Evolutionary conservation across 2,888 invertebrate genomes (phyloP), one percentile per base, ranked within the genome.

Genomic region (Stenolophus ochropezus): DNA sequence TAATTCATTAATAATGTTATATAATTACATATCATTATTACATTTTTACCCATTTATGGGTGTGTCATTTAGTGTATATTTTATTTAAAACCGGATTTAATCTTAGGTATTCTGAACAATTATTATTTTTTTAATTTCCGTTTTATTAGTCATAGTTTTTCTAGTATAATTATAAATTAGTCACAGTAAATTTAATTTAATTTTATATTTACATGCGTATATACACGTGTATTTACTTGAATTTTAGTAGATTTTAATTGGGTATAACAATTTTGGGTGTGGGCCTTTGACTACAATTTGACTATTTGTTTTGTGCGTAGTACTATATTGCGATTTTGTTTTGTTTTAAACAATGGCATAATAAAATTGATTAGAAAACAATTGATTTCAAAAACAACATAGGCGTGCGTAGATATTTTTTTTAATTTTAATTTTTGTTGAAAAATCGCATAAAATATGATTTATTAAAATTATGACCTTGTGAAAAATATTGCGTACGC

Each of bases 401-500:
- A 11, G 33, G 33, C 33, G 33, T 42, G 11, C 33, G 6, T 1
- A 42, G 5, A 42, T 11, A 42, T 42, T 11, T 42, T 42, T 42
- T 0, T 11, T 3, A 42, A n/a, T n/a, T n/a, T n/a, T n/a, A n/a
- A n/a, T n/a, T 42, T 42, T 42, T 0, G 1, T 42, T 42, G 2
- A 42, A 42, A 42, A 42, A 42, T n/a, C n/a, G n/a, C n/a, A n/a
- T n/a, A 33, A 8, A 33, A 1, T 16, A 51, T 3, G 11, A 51
- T 16, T 51, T 51, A 51, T 16, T 56, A 6, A 2, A n/a, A 18
- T 18, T 18, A n/a, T 73, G 73, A 49, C 73, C 73, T 73, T 73
- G 73, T 49, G 14, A 42, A 42, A 71, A 42, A 71, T 14, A 27
- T 27, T 6, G 18, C 18, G 71, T 42, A 71, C 71, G 71, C 71